Conservation (phyloP, 2,888 invertebrate genomes). For the Petrolisthes manimaculis region DNA sequence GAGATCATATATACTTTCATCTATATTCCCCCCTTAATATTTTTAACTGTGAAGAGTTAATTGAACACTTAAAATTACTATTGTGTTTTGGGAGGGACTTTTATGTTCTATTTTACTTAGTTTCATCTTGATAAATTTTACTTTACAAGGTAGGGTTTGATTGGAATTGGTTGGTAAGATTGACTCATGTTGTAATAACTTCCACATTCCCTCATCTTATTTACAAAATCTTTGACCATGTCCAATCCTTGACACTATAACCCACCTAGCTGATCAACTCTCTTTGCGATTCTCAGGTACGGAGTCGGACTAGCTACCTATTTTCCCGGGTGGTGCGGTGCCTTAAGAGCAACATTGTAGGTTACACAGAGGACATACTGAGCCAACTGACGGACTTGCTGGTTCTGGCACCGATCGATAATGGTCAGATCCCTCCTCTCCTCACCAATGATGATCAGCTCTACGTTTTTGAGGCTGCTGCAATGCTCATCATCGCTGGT, state of each 20-base stretch:
- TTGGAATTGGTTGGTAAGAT: no score
- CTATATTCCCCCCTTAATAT: no score
- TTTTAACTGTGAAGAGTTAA: no score
- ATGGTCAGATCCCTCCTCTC: constrained; percentile 68
- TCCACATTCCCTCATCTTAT: not conserved
- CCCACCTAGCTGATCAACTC: not conserved
- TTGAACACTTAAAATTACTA: no score
- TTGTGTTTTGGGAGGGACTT: no score
- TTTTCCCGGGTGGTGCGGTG: constrained; percentile 74
- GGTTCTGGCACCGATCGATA: constrained; percentile 71
- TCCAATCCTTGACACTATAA: not conserved
- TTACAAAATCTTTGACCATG: not conserved
- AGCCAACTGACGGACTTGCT: constrained; percentile 73
- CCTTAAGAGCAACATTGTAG: constrained; percentile 71
- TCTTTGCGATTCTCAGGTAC: constrained; percentile 67
- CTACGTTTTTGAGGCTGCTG: constrained; percentile 75
- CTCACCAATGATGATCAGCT: constrained; percentile 74
- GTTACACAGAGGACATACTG: constrained; percentile 72
- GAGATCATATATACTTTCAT: no score
- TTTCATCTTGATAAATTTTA: no score
- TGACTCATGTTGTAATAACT: no score
- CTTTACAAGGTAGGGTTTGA: no score
- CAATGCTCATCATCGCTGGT: constrained; percentile 73
- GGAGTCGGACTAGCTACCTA: constrained; percentile 74
- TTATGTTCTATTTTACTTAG: no score